These are phyloP conservation scores for Caradrina clavipalpis DNA, from an alignment of 2,888 invertebrate genomes.

Conservation along the genomic window DNA sequence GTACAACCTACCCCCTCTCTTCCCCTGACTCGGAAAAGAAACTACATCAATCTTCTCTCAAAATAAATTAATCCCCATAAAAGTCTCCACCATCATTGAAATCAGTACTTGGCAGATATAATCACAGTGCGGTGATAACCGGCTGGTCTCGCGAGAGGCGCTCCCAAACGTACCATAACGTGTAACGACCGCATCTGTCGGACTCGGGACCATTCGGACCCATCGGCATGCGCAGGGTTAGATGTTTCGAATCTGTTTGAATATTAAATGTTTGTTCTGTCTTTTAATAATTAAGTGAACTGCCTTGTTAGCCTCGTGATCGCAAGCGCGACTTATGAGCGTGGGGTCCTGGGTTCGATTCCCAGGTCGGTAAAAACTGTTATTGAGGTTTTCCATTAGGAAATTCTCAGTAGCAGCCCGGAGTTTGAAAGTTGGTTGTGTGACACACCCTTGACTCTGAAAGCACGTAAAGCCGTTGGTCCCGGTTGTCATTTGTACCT, in stretches of 20 bases:
- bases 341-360: too few species aligned
- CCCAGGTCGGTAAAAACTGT: too few species aligned
- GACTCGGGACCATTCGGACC: constrained; percentile 49
- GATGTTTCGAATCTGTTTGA: constrained; percentile 21
- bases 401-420: too few species aligned
- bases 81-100: constrained; percentile 54
- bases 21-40: background rate
- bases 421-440: too few species aligned
- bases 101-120: constrained; percentile 58
- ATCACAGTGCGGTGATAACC: constrained; percentile 63
- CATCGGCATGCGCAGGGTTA: constrained; percentile 54
- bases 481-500: too few species aligned
- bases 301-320: too few species aligned
- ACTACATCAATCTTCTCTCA: constrained; percentile 2
- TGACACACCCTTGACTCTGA: too few species aligned
- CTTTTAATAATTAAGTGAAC: background rate
- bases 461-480: too few species aligned
- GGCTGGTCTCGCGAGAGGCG: constrained; percentile 71
- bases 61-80: constrained; percentile 55
- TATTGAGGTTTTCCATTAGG: too few species aligned
- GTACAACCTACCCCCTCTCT: too few species aligned
- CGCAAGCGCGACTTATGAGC: too few species aligned
- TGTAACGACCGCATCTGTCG: constrained; percentile 86
- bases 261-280: constrained; percentile 9
- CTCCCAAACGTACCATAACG: constrained; percentile 82